phyloP scores from a whole-genome alignment of 2,888 invertebrate genomes.

The Griposia aprilina region DNA sequence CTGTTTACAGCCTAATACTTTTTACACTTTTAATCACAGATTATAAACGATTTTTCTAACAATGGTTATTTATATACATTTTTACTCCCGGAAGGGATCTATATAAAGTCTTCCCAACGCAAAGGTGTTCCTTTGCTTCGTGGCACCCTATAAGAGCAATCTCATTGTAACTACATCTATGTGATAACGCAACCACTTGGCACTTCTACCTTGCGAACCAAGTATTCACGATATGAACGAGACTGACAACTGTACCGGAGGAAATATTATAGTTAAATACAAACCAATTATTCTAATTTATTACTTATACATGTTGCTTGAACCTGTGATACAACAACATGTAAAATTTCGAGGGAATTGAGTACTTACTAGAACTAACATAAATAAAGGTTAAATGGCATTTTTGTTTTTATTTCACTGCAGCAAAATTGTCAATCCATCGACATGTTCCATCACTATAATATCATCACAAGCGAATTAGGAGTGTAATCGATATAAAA shows the following conservation, averaged over 20 bases:
- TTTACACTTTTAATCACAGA: conserved; percentile 83
- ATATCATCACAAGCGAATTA: conserved; percentile 48
- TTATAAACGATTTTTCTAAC: conserved; percentile 73
- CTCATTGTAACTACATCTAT: conserved; percentile 74
- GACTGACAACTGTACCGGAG: conserved; percentile 31
- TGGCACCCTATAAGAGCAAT: conserved; percentile 79
- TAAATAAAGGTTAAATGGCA: conserved; percentile 54
- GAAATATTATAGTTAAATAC: conserved; percentile 26
- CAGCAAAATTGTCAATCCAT: conserved; percentile 34
- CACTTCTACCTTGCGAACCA: conserved; percentile 74
- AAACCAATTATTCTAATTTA: conserved; percentile 48
- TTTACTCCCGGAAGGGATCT: conserved; percentile 81
- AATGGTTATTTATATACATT: conserved; percentile 83
- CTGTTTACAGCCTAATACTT: conserved; percentile 86
- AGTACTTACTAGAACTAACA: conserved; percentile 23
- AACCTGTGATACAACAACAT: conserved; percentile 53
- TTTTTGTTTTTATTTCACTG: conserved; percentile 20
- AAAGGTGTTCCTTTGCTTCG: conserved; percentile 68
- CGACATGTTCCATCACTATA: conserved; percentile 9
- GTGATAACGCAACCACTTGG: conserved; percentile 74
- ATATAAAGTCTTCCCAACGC: conserved; percentile 79
- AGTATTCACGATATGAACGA: conserved; percentile 49
- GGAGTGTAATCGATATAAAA: conserved; percentile 34
- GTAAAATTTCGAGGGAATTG: conserved; percentile 28
- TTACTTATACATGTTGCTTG: conserved; percentile 41